Conservation (phyloP, 2,113 vertebrate species). For the Tupaia tana region DNA sequence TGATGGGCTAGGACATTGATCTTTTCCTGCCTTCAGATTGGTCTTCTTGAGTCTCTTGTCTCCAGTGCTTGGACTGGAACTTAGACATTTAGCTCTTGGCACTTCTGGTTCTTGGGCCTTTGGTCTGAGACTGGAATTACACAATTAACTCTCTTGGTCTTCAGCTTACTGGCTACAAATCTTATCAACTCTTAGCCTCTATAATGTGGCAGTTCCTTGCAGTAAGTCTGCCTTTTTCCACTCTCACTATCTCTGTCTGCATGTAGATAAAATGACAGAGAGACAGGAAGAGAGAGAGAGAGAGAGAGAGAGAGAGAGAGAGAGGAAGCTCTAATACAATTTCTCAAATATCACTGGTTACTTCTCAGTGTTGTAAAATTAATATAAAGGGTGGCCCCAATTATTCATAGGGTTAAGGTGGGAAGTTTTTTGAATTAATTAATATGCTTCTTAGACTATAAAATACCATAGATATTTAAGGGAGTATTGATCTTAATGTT, state of each 20-base stretch:
- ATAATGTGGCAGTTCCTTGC: neutral
- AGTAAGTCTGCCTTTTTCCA: neutral
- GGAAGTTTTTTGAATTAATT: neutral
- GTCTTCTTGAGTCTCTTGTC: neutral
- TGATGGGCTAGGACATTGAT: neutral
- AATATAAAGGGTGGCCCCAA: neutral
- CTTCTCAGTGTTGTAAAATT: constrained; percentile 32
- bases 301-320: neutral
- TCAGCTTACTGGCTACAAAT: neutral
- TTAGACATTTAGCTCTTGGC: neutral
- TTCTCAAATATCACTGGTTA: neutral
- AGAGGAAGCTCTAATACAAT: neutral
- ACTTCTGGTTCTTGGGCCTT: neutral
- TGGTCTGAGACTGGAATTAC: neutral
- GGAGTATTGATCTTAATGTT: neutral
- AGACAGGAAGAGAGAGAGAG: neutral
- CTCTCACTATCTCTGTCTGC: neutral
- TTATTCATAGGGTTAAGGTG: neutral
- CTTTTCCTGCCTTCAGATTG: neutral
- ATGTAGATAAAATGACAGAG: neutral
- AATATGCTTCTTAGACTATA: neutral
- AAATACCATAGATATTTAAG: neutral
- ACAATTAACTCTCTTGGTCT: neutral
- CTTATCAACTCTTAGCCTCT: neutral
- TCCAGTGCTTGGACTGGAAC: neutral